Base-by-base conservation (phyloP, 2,888 invertebrate genomes). In the Nasonia oneida region DNA sequence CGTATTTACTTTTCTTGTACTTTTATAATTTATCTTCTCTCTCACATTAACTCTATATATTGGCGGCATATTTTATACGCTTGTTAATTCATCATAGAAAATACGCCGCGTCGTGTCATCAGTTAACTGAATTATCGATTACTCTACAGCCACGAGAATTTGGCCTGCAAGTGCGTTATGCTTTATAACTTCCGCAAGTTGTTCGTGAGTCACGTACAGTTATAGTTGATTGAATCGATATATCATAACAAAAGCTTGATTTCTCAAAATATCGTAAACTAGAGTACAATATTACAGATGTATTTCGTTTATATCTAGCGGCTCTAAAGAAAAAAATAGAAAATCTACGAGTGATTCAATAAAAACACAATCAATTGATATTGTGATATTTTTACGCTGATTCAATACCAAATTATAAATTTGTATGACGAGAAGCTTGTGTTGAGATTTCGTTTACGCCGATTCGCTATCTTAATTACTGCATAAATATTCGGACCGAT, bases 111-210 rank as follows among this genome's bases (percentile, higher is more conserved):
- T 78, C n/a, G 23, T 67, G n/a, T 4, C 29, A 47, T 33, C 14
- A 39, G 57, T 70, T 42, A 67, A 64, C 18, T 71, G 47, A 37
- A 81, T 80, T 83, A 71, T 76, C 42, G 37, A 82, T 81, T 39
- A 76, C 5, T 78, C 74, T 87, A 87, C 82, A 88, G 80, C 88
- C 61, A 87, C 86, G 87, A 89, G 73, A 90, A 89, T 88, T 89
- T 89, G 88, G 87, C 87, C 88, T 90, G 87, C 85, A 87, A 83
- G 71, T 81, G 76, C 80, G 29, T 67, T 33, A 33, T 42, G n/a
- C 10, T 23, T 18, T 23, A 57, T 18, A n/a, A 61, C 23, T 61
- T 61, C 3, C 10, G 2, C 6, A 61, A 10, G n/a, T 64, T 10
- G 23, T 64, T 64, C n/a, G 2, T n/a, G 12, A 10, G 23, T 29